Evolutionary conservation across 2,113 vertebrate species (phyloP).

Genomic region (Xerus inauris): DNA sequence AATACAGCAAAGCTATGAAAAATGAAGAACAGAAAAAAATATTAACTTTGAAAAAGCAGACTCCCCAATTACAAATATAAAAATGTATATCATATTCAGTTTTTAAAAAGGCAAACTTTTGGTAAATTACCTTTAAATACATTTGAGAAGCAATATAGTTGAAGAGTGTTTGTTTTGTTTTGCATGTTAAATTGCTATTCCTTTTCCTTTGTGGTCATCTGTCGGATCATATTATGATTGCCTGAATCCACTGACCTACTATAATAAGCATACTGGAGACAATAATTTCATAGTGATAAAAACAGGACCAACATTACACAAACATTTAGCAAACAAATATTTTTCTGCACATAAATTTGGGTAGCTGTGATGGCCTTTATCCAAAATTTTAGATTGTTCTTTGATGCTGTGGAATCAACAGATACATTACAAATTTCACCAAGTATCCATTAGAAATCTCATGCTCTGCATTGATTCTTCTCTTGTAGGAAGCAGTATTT

Average conservation of each 20-base stretch:
- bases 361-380: not conserved
- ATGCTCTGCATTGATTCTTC: not conserved
- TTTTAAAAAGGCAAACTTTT: not conserved
- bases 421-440: not conserved
- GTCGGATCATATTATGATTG: not conserved
- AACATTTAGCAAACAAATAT: not conserved
- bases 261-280: slow-evolving; percentile 22
- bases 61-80: not conserved
- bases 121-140: not conserved
- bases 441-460: not conserved
- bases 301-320: not conserved
- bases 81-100: not conserved
- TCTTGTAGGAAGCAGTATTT: not conserved
- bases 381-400: not conserved
- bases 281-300: not conserved
- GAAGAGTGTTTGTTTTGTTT: not conserved
- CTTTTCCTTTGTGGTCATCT: not conserved
- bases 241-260: not conserved
- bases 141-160: not conserved
- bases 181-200: not conserved
- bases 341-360: not conserved
- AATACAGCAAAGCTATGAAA: not conserved
- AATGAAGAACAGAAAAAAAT: not conserved
- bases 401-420: not conserved
- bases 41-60: not conserved